Base-by-base conservation (phyloP, 2,888 invertebrate genomes). In the Willowsia nigromaculata region DNA sequence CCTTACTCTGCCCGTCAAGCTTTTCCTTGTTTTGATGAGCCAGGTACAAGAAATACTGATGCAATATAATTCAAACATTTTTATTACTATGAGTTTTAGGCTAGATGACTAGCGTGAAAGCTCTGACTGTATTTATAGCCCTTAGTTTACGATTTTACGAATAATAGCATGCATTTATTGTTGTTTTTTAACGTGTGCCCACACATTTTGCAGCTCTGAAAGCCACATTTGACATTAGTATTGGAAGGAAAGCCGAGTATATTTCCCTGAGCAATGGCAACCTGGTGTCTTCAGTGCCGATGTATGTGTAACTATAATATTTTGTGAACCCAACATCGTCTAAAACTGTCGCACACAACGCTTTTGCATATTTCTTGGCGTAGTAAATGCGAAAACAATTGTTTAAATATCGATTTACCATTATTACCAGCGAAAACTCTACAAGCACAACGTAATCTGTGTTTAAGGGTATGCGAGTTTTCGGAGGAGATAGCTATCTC, bases 11-110 rank as follows among this genome's bases (percentile, higher is more conserved):
- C 90, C 0, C 71, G 91, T 27, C 91, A 91, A 87, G 80, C 86
- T 0, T 91, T 92, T 59, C 92, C 92, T n/a, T 90, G 91, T 22
- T 92, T 92, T 84, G 92, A 92, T 85, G 91, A 92, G 37, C 68
- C 80, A 68, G 80, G 37, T 65, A n/a, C 33, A 11, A 40, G 18
- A 37, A 37, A 37, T 74, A 30, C 18, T 33, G 43, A 43, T 25
- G 22, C 68, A 30, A 68, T 43, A n/a, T n/a, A n/a, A 25, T 74
- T n/a, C 5, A 40, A 11, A 33, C 25, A 68, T 4, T 68, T 33
- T 68, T 68, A 22, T 37, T 37, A 25, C n/a, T 33, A n/a, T 6
- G 50, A 13, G 50, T 50, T 3, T 11, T 6, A 15, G 37, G 37
- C 37, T 9, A 6, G 37, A 37, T 9, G 37, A n/a, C n/a, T n/a